Evolutionary conservation across 2,113 vertebrate genomes (phyloP), one percentile per base, ranked within the genome.

Genomic region (Mobula birostris): DNA sequence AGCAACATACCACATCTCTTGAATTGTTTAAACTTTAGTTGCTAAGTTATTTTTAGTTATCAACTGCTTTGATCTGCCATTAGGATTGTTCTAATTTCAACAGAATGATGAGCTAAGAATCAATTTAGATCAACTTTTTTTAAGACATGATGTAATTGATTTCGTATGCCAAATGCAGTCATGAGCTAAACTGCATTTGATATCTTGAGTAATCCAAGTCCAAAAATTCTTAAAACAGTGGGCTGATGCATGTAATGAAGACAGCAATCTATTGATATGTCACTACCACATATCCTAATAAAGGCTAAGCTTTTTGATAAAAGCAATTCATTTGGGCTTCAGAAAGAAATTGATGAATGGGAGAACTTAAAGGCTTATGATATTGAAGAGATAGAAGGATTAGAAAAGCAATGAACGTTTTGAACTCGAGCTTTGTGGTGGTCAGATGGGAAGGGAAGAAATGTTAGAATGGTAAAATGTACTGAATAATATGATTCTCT

Each of bases 1-100:
- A 15, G 15, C 58, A 32, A 11, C 68, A 76, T 56, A 74, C 66
- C 40, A 93, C 5, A 48, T 29, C 70, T 93, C 91, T 76, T 14
- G 56, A 74, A 76, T 93, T 56, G 36, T 56, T 93, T 93, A 76
- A 76, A 93, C 32, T 93, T 74, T 93, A 93, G 40, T 56, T 56
- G 32, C 32, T 15, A 92, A 24, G n/a, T 92, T 72, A 72, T 92
- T 92, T 92, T 93, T 74, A 76, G 21, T 56, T 40, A 56, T 27
- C 68, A 36, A 92, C 68, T 92, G 90, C 68, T 70, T 72, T 72
- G 36, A 92, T 92, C 32, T 48, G 66, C 58, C n/a, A n/a, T 88
- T 88, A 63, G 61, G 27, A 88, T 63, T 63, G 56, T 29, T 21
- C 61, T 56, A 76, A 76, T 72, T 74, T 90, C 85, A 93, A 72